These are phyloP conservation scores for Crotalus helleri DNA, from an alignment of 2,113 vertebrate species.

Conservation along the genomic window DNA sequence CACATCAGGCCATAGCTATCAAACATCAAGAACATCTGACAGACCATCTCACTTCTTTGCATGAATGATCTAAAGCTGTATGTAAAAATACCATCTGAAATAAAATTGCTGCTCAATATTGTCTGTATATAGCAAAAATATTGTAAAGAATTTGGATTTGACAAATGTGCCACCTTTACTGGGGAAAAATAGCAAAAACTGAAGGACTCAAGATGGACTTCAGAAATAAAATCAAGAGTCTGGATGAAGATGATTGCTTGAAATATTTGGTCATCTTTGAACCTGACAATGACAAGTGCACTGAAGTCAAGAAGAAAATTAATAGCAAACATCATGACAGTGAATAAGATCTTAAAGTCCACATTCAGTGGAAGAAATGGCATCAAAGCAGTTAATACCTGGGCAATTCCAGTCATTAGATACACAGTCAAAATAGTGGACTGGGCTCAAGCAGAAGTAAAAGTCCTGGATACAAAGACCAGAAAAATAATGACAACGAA, in stretches of 20 bases:
- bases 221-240: not conserved
- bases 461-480: not conserved
- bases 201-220: too few relatives aligned
- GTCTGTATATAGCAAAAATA: too few relatives aligned
- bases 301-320: not conserved
- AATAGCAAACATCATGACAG: not conserved
- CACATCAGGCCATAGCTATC: too few relatives aligned
- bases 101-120: too few relatives aligned
- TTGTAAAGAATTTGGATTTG: too few relatives aligned
- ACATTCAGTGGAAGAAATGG: not conserved
- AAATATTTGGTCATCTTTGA: not conserved
- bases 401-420: not conserved
- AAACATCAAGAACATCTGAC: too few relatives aligned
- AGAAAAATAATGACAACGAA: not conserved
- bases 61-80: too few relatives aligned
- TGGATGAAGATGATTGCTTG: not conserved
- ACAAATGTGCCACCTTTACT: too few relatives aligned
- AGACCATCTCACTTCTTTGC: too few relatives aligned
- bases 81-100: too few relatives aligned
- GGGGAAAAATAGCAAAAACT: too few relatives aligned
- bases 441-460: not conserved
- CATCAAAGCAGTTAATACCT: not conserved
- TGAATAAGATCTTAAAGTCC: not conserved
- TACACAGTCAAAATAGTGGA: not conserved
- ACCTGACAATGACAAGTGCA: not conserved